Percentiles rank a stretch among this genome's conserved stretches.
Evolutionary conservation across 2,888 invertebrate genomes (phyloP).

Genomic region (Acleris literana): DNA sequence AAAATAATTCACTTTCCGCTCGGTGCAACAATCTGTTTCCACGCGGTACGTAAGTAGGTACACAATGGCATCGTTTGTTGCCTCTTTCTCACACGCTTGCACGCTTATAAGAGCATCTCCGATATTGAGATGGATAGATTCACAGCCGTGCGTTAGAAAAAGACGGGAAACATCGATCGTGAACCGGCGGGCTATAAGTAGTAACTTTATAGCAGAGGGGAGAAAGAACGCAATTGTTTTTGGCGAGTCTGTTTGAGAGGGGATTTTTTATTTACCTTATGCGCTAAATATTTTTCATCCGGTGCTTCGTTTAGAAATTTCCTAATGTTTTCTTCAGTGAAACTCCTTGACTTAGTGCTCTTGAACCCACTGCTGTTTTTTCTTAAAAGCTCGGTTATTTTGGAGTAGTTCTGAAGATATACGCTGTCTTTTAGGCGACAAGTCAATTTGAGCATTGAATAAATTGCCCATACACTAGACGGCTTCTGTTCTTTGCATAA

Average conservation of each 20-base stretch:
- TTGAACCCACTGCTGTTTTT: constrained; percentile 10
- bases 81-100: background rate
- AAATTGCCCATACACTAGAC: constrained; percentile 21
- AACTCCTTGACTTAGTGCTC: constrained; percentile 5
- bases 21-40: background rate
- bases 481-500: constrained; percentile 11
- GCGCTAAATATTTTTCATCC: constrained; percentile 14
- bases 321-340: constrained; percentile 12
- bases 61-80: background rate
- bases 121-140: background rate
- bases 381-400: constrained; percentile 9
- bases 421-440: constrained; percentile 7
- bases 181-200: background rate
- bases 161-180: background rate
- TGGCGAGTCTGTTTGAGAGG: background rate
- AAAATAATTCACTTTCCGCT: background rate
- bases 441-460: constrained; percentile 27
- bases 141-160: background rate
- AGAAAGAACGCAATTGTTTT: background rate
- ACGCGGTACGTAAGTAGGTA: background rate
- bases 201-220: background rate
- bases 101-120: background rate
- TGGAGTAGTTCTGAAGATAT: constrained; percentile 6
- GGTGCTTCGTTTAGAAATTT: constrained; percentile 16
- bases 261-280: constrained; percentile 12